Conservation (phyloP, 23 tunicate genomes). For the Ciona savignyi region DNA sequence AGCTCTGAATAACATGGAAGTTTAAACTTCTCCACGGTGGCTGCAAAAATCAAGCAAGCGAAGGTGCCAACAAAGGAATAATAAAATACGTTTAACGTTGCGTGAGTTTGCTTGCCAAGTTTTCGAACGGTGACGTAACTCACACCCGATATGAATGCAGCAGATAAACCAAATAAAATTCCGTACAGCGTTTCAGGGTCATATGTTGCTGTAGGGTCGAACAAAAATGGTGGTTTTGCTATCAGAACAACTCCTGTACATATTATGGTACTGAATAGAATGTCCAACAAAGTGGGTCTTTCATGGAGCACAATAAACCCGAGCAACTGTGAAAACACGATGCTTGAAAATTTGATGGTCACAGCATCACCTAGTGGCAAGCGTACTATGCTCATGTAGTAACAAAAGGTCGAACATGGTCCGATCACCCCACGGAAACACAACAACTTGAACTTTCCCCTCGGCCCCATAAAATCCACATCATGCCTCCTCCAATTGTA, state of each 20-base stretch:
- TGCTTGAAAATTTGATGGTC: slow-evolving; percentile 28
- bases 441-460: slow-evolving; percentile 10
- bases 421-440: slow-evolving; percentile 36
- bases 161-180: slow-evolving; percentile 7
- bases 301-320: slow-evolving; percentile 26
- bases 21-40: background rate
- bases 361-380: slow-evolving; percentile 62
- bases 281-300: slow-evolving; percentile 25
- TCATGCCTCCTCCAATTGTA: background rate
- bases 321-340: slow-evolving; percentile 26
- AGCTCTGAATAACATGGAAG: slow-evolving; percentile 34
- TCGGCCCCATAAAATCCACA: slow-evolving; percentile 19
- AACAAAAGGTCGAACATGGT: slow-evolving; percentile 21
- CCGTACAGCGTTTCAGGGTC: slow-evolving; percentile 9
- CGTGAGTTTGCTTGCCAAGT: slow-evolving; percentile 21
- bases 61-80: slow-evolving; percentile 31
- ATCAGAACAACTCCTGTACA: slow-evolving; percentile 41
- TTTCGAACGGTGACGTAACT: slow-evolving; percentile 15
- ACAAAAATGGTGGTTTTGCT: slow-evolving; percentile 43
- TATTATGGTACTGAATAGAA: slow-evolving; percentile 12
- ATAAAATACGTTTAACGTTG: slow-evolving; percentile 39
- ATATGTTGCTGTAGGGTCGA: slow-evolving; percentile 4
- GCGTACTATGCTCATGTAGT: slow-evolving; percentile 21
- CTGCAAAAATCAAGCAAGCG: background rate
- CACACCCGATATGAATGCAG: slow-evolving; percentile 12